Evolutionary conservation across 2,888 invertebrate species (phyloP).

Genomic region (Urechis unicinctus): DNA sequence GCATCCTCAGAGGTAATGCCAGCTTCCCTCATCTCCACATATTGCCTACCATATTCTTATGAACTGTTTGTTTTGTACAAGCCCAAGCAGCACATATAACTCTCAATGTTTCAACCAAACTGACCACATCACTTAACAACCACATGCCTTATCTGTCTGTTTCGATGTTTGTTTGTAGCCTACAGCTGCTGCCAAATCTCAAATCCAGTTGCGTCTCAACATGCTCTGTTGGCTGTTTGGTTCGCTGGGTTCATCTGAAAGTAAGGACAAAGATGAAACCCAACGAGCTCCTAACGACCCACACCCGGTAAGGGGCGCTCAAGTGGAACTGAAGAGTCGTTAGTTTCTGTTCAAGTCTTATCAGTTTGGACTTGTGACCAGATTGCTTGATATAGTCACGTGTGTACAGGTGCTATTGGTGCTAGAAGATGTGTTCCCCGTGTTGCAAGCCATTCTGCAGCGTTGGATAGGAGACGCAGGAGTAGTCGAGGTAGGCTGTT

Average conservation of each 20-base stretch:
- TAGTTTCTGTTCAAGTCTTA: neutral
- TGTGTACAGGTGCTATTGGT: slow-evolving; percentile 37
- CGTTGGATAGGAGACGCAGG: slow-evolving; percentile 62
- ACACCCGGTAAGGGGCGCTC: slow-evolving; percentile 13
- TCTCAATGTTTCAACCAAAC: too few relatives aligned
- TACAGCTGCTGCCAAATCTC: slow-evolving; percentile 55
- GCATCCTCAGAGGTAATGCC: slow-evolving; percentile 1
- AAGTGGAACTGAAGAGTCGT: too few relatives aligned
- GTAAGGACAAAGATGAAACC: neutral
- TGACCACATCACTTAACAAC: too few relatives aligned
- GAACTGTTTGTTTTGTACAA: too few relatives aligned
- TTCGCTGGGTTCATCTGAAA: slow-evolving; percentile 55
- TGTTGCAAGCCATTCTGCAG: slow-evolving; percentile 43
- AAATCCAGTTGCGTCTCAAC: slow-evolving; percentile 61
- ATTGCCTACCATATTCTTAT: too few relatives aligned
- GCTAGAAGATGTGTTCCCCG: slow-evolving; percentile 38
- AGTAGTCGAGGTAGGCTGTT: slow-evolving; percentile 59
- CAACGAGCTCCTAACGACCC: neutral
- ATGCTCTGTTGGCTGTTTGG: slow-evolving; percentile 65
- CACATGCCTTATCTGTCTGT: neutral
- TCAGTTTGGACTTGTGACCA: neutral
- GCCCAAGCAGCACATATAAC: too few relatives aligned
- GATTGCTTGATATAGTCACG: neutral
- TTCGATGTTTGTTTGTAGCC: slow-evolving; percentile 50
- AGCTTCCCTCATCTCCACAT: too few relatives aligned